Base-by-base conservation (phyloP, 2,797 vertebrate species). In the Parambassis ranga region DNA sequence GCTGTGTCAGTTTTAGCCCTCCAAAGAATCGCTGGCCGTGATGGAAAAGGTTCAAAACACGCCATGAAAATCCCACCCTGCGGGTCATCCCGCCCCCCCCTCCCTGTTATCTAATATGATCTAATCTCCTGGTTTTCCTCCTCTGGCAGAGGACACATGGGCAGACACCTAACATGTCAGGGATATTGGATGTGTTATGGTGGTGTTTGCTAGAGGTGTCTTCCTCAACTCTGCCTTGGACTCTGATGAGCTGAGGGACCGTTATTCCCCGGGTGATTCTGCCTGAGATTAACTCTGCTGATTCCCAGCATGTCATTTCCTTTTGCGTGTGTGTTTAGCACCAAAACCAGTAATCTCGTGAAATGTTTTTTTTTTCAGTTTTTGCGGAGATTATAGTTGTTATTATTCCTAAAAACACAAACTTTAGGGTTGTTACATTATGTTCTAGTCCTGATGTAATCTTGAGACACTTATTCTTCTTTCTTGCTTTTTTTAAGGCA, bases 231-330 rank as follows among this genome's bases (percentile, higher is more conserved):
- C 71, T 65, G 51, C 77, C 74, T 82, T 6, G 58, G 73, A 83
- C 81, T 81, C 65, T 89, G 89, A 91, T 89, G 86, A 90, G 87
- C 79, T 79, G 49, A 81, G 85, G 82, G 85, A 88, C 77, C 16
- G 38, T 13, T 62, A 73, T 70, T 85, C 87, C 86, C 88, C 83
- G 10, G 84, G 75, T 84, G 83, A 82, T 75, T 67, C 84, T 15
- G 55, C 18, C 60, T 20, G 16, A 84, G 83, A 85, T 87, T 84
- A 89, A 75, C 66, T 79, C 27, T 37, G 69, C 63, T 64, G 75
- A 83, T 83, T 84, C 71, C 58, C 57, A 30, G 33, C 32, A 19
- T 76, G 61, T 77, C 55, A 46, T 75, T 73, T 74, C 59, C 55
- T 30, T n/a, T n/a, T 16, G 48, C 20, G 59, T 52, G 79, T 39